A percentile compares a stretch with the other conserved stretches of the same genome.
Evolutionary conservation across 1,140 invertebrate genomes (phyloP).

Genomic region (Psilanteris sp.): DNA sequence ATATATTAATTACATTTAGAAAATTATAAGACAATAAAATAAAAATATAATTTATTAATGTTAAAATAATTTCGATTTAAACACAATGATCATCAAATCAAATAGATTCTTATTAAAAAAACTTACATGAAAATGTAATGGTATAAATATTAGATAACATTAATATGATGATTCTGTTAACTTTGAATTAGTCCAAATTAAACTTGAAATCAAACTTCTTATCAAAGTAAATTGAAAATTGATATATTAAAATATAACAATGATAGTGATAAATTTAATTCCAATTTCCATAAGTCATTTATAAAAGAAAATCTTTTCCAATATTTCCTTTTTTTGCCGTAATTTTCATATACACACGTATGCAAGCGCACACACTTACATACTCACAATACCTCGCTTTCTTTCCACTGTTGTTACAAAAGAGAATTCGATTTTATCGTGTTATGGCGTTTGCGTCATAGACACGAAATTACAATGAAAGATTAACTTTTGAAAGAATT

Average conservation of each 20-base stretch:
- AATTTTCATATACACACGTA: too few species aligned
- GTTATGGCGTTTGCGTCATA: slow-evolving; percentile 24
- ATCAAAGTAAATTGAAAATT: slow-evolving; percentile 48
- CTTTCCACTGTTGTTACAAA: slow-evolving; percentile 13
- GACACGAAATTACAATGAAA: slow-evolving; percentile 53
- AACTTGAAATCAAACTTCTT: slow-evolving; percentile 28
- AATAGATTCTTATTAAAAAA: too few species aligned
- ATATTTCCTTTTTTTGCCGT: neutral
- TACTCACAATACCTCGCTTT: neutral
- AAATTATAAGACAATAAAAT: too few species aligned
- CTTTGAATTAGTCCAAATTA: slow-evolving; percentile 32
- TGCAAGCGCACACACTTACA: too few species aligned
- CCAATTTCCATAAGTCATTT: slow-evolving; percentile 36
- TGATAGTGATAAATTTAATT: slow-evolving; percentile 29
- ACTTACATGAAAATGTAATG: too few species aligned
- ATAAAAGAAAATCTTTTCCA: slow-evolving; percentile 20
- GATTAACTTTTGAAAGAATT: slow-evolving; percentile 60
- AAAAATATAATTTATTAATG: too few species aligned
- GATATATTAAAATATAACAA: slow-evolving; percentile 6
- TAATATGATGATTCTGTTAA: slow-evolving; percentile 46
- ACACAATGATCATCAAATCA: too few species aligned
- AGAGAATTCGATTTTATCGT: slow-evolving; percentile 11
- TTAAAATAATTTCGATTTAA: too few species aligned
- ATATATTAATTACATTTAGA: too few species aligned
- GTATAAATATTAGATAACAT: too few species aligned